These are phyloP conservation scores for Oreonectes daqikongensis DNA, from an alignment of 2,797 vertebrate species.

Conservation along the genomic window DNA sequence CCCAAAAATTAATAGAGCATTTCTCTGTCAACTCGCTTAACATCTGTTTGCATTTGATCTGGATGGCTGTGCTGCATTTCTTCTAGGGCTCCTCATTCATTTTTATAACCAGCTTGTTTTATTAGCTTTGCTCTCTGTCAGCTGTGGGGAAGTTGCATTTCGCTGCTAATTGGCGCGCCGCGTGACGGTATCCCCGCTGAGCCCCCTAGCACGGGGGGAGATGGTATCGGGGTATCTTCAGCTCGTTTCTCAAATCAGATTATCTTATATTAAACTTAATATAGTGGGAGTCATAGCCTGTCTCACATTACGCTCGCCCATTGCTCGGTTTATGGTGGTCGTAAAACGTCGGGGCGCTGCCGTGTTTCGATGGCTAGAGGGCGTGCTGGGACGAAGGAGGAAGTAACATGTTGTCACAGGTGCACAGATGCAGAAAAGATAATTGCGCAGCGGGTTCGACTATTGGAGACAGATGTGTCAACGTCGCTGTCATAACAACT, in stretches of 20 bases:
- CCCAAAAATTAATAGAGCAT: conserved; percentile 49
- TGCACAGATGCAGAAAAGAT: conserved; percentile 44
- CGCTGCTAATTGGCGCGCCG: conserved; percentile 49
- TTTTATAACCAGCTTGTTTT: conserved; percentile 57
- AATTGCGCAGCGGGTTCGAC: conserved; percentile 50
- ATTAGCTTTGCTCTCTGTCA: conserved; percentile 48
- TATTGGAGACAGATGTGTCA: conserved; percentile 42
- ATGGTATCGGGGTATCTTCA: conserved; percentile 3
- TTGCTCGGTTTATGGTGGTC: conserved; percentile 2
- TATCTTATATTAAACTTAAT: conserved; percentile 33
- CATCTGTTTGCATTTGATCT: conserved; percentile 50
- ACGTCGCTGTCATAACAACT: conserved; percentile 40
- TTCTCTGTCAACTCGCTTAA: conserved; percentile 49
- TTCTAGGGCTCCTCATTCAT: conserved; percentile 49
- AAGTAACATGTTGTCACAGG: conserved; percentile 48
- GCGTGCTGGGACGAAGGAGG: conserved; percentile 33
- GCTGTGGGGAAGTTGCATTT: conserved; percentile 43
- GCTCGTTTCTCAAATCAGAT: conserved; percentile 36
- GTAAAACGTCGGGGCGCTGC: neutral
- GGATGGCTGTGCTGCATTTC: conserved; percentile 15
- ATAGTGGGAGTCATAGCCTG: neutral
- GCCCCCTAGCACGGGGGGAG: neutral
- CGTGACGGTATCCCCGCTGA: conserved; percentile 23
- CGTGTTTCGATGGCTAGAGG: conserved; percentile 9
- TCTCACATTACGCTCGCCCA: conserved; percentile 7